Evolutionary conservation across 2,888 invertebrate genomes (phyloP).

Genomic region (Meteorus colon): DNA sequence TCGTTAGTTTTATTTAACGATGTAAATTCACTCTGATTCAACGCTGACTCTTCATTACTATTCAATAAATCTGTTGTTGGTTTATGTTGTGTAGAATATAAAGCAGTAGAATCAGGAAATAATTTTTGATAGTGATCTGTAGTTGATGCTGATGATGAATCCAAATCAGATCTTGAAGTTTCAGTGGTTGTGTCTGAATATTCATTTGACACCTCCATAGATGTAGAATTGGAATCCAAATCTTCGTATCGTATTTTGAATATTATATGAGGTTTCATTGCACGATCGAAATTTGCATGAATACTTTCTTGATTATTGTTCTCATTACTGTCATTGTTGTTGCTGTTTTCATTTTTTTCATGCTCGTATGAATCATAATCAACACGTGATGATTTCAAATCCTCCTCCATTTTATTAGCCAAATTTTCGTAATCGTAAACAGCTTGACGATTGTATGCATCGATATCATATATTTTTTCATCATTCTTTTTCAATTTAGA

Average conservation of each 20-base stretch:
- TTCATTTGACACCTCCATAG: conserved; percentile 55
- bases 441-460: conserved; percentile 66
- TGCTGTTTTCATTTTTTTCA: conserved; percentile 30
- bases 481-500: conserved; percentile 36
- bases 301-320: conserved; percentile 40
- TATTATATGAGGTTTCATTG: conserved; percentile 67
- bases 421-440: conserved; percentile 68
- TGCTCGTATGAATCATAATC: conserved; percentile 38
- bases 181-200: conserved; percentile 2
- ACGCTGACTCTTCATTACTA: not conserved
- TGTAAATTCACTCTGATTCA: not conserved
- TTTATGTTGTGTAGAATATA: conserved; percentile 15
- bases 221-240: conserved; percentile 65
- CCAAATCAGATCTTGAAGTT: not conserved
- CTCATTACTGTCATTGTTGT: conserved; percentile 40
- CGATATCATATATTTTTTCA: conserved; percentile 53
- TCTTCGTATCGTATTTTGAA: conserved; percentile 69
- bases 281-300: conserved; percentile 58
- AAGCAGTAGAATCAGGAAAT: conserved; percentile 38
- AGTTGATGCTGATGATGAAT: conserved; percentile 33
- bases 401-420: conserved; percentile 55
- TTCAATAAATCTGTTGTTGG: not conserved
- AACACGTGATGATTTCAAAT: conserved; percentile 37
- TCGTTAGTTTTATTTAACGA: not conserved
- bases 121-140: not conserved